These are phyloP conservation scores for Hydroisotoma schaefferi DNA, from an alignment of 2,888 invertebrate species.

Conservation along the genomic window DNA sequence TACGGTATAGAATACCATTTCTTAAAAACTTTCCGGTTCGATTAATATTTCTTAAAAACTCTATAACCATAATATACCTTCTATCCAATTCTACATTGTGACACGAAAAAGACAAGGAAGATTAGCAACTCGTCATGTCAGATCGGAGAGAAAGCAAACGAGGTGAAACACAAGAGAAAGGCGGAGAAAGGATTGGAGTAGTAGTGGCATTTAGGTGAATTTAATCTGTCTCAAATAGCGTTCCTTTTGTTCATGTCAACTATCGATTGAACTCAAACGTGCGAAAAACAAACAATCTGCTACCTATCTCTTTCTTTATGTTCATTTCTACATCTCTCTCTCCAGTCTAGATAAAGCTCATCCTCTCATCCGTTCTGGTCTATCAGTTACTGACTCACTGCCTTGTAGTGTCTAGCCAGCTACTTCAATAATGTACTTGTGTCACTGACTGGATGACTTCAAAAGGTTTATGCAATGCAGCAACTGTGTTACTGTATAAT, in stretches of 20 bases:
- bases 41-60: too few species aligned
- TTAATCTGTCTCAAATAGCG: slow-evolving; percentile 13
- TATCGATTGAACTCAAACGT: slow-evolving; percentile 14
- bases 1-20: too few species aligned
- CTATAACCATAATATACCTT: background rate
- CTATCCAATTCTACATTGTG: background rate
- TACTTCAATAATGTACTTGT: too few species aligned
- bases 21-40: too few species aligned
- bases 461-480: too few species aligned
- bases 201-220: slow-evolving; percentile 6
- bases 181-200: slow-evolving; percentile 9
- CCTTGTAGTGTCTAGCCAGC: too few species aligned
- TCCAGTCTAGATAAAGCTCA: too few species aligned
- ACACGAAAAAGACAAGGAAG: background rate
- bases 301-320: background rate
- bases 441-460: too few species aligned
- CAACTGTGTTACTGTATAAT: too few species aligned
- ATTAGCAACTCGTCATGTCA: background rate
- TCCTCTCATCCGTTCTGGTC: too few species aligned
- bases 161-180: slow-evolving; percentile 1
- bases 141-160: background rate
- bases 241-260: slow-evolving; percentile 6
- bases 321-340: background rate
- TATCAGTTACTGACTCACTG: too few species aligned
- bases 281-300: slow-evolving; percentile 18